Conservation (phyloP, 2,797 vertebrate species). For the Sebastes trivittatus region DNA sequence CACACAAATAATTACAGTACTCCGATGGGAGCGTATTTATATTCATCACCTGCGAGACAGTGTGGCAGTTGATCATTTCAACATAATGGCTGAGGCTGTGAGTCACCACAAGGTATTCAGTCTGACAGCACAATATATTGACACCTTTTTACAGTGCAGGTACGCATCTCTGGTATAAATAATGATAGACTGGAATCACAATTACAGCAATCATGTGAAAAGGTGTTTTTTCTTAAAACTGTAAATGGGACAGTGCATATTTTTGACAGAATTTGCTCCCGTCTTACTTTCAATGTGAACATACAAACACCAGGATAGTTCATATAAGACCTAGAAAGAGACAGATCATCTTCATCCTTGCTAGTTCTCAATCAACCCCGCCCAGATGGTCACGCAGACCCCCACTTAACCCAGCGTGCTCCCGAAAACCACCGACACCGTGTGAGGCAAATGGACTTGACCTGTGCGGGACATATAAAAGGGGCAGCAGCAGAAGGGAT, state of each 20-base stretch:
- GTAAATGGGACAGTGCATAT: not conserved
- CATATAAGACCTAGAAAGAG: not conserved
- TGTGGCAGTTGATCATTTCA: slow-evolving; percentile 36
- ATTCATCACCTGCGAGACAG: not conserved
- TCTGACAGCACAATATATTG: slow-evolving; percentile 7
- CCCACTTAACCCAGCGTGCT: slow-evolving; percentile 33
- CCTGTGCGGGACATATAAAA: slow-evolving; percentile 26
- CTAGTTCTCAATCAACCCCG: slow-evolving; percentile 49
- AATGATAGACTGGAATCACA: slow-evolving; percentile 1
- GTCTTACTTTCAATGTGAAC: not conserved
- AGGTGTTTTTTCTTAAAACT: not conserved
- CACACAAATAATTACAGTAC: slow-evolving; percentile 23
- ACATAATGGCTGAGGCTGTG: slow-evolving; percentile 32
- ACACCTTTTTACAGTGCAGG: slow-evolving; percentile 4
- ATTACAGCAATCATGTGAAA: not conserved
- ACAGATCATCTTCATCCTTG: slow-evolving; percentile 12
- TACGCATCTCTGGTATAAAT: not conserved
- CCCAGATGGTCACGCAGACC: slow-evolving; percentile 37
- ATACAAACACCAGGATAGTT: not conserved
- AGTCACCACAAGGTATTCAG: slow-evolving; percentile 27
- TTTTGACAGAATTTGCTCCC: not conserved
- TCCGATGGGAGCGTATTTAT: not conserved
- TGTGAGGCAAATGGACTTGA: slow-evolving; percentile 55
- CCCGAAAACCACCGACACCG: not conserved
- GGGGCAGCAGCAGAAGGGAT: slow-evolving; percentile 23